phyloP scores from a whole-genome alignment of 2,797 vertebrate genomes.

The Sebastiscus tertius region DNA sequence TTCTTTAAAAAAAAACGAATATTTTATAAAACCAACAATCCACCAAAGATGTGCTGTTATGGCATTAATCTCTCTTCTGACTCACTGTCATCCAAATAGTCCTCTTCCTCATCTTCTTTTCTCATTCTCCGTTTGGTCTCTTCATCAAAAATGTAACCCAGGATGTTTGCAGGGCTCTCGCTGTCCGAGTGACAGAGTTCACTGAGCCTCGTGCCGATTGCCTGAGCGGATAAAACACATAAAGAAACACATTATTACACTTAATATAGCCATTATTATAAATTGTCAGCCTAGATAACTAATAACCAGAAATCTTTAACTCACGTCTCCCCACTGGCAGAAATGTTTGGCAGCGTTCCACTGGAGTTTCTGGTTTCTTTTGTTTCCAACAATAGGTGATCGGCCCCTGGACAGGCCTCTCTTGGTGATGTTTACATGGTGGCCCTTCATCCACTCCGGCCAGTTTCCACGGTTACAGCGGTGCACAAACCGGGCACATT shows the following conservation, averaged over 20 bases:
- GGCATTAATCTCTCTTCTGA: background rate
- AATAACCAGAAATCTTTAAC: slow-evolving; percentile 37
- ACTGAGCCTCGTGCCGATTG: slow-evolving; percentile 93
- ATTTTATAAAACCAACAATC: background rate
- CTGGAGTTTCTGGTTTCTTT: slow-evolving; percentile 97
- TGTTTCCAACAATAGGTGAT: slow-evolving; percentile 95
- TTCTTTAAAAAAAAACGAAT: too few species aligned
- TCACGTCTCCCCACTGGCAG: slow-evolving; percentile 99
- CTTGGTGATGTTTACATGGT: slow-evolving; percentile 98
- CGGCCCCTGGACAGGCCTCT: slow-evolving; percentile 94
- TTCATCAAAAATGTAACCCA: slow-evolving; percentile 97
- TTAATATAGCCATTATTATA: background rate
- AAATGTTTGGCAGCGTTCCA: slow-evolving; percentile 99
- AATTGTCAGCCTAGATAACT: background rate
- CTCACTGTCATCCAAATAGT: slow-evolving; percentile 99
- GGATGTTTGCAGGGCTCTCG: slow-evolving; percentile 96
- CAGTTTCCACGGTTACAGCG: slow-evolving; percentile 98
- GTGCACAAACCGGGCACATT: slow-evolving; percentile 97
- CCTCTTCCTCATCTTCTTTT: slow-evolving; percentile 98
- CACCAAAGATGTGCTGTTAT: background rate
- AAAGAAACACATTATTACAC: background rate
- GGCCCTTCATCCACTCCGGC: slow-evolving; percentile 99
- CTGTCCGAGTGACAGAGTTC: slow-evolving; percentile 96
- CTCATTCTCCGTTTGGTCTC: slow-evolving; percentile 96
- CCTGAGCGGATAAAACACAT: slow-evolving; percentile 77